phyloP scores from a whole-genome alignment of 2,888 invertebrate species.

The Polia nebulosa region DNA sequence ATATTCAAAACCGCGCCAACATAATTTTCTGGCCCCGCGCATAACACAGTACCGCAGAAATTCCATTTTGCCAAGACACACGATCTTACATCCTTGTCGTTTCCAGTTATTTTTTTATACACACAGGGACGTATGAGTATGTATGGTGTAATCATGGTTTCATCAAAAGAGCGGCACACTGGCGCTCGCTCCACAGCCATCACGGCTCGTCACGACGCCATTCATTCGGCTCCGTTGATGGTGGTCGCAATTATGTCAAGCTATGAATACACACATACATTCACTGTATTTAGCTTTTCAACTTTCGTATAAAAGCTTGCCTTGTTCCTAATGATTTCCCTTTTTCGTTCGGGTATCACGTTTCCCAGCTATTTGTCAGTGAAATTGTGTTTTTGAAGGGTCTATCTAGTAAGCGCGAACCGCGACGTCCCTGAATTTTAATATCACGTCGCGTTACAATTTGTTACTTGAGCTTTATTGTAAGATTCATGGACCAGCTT shows the following conservation, averaged over 20 bases:
- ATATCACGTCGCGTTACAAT: conserved; percentile 55
- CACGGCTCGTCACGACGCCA: conserved; percentile 83
- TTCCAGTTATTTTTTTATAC: conserved; percentile 66
- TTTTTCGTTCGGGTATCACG: conserved; percentile 54
- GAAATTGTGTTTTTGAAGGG: conserved; percentile 61
- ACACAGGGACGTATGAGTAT: conserved; percentile 73
- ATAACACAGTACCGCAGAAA: conserved; percentile 35
- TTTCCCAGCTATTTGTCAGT: conserved; percentile 56
- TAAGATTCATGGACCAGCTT: conserved; percentile 29
- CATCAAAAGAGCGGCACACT: conserved; percentile 86
- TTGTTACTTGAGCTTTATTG: conserved; percentile 49
- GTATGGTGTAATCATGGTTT: conserved; percentile 87
- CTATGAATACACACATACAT: conserved; percentile 68
- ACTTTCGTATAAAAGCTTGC: conserved; percentile 58
- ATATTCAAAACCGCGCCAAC: conserved; percentile 39
- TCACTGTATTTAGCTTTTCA: conserved; percentile 70
- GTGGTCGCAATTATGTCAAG: conserved; percentile 83
- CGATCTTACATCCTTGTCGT: conserved; percentile 45
- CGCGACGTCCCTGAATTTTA: conserved; percentile 62
- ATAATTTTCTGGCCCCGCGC: conserved; percentile 41
- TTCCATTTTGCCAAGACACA: conserved; percentile 35
- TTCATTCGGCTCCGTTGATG: conserved; percentile 83
- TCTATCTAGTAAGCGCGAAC: conserved; percentile 48
- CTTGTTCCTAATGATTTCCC: conserved; percentile 62
- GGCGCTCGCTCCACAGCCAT: conserved; percentile 76